These are phyloP conservation scores for Drosophila limbata DNA, from an alignment of 2,888 invertebrate genomes.

Conservation along the genomic window DNA sequence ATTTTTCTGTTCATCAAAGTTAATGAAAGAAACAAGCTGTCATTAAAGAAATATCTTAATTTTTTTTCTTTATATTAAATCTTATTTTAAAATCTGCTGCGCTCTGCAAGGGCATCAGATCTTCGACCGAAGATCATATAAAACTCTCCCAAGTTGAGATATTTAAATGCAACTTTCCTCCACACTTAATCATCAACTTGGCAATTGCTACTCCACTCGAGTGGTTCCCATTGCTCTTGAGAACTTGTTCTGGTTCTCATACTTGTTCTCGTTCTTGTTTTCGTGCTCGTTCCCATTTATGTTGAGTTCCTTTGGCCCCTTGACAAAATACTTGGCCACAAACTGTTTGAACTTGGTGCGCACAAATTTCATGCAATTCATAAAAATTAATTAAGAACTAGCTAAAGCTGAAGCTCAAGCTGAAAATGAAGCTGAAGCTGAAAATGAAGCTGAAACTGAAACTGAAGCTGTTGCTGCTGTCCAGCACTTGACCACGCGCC, in stretches of 20 bases:
- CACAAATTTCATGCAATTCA: conserved; percentile 71
- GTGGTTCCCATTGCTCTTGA: conserved; percentile 36
- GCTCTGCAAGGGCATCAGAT: background rate
- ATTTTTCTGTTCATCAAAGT: too few species aligned
- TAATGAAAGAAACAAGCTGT: too few species aligned
- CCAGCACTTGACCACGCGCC: conserved; percentile 71
- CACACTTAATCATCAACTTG: conserved; percentile 49
- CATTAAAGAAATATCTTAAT: background rate
- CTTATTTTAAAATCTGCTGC: background rate
- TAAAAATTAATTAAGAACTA: conserved; percentile 78
- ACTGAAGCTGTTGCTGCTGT: conserved; percentile 44
- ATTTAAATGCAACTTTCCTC: conserved; percentile 30
- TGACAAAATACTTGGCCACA: conserved; percentile 64
- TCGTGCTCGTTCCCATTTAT: background rate
- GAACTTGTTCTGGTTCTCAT: background rate
- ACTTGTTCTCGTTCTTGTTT: background rate
- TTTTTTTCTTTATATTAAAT: background rate
- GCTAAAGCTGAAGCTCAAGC: conserved; percentile 34
- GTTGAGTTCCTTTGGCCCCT: conserved; percentile 19
- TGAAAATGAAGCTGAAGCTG: conserved; percentile 22
- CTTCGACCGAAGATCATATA: too few species aligned
- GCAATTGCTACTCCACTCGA: conserved; percentile 55
- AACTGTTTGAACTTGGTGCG: conserved; percentile 51
- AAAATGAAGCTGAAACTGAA: background rate
- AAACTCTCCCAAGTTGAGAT: background rate